Evolutionary conservation across 1,140 invertebrate genomes (phyloP).

Genomic region (Pseudomyrmex concolor): DNA sequence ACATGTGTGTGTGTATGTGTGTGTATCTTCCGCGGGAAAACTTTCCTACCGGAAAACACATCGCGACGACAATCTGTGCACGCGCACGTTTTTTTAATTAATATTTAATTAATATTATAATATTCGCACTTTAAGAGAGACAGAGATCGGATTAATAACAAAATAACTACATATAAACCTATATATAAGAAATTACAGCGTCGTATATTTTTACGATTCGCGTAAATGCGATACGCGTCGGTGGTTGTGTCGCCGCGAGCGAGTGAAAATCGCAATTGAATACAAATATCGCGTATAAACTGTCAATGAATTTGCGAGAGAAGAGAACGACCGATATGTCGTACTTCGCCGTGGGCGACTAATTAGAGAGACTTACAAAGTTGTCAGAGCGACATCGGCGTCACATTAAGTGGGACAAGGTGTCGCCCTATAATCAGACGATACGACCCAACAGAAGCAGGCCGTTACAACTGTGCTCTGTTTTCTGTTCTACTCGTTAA

Average conservation of each 20-base stretch:
- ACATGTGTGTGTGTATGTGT: neutral
- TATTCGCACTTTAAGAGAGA: too few species aligned
- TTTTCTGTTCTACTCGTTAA: neutral
- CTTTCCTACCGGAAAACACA: conserved; percentile 58
- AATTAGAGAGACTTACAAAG: conserved; percentile 66
- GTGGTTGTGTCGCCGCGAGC: too few species aligned
- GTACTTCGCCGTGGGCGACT: conserved; percentile 56
- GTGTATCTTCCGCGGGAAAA: conserved; percentile 37
- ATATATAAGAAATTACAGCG: neutral
- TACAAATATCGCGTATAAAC: neutral
- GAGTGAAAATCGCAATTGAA: neutral
- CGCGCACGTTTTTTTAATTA: too few species aligned
- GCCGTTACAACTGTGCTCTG: neutral
- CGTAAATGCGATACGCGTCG: too few species aligned
- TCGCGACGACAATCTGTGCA: conserved; percentile 45
- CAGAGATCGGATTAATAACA: too few species aligned
- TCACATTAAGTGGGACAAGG: conserved; percentile 66
- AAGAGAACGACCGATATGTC: conserved; percentile 50
- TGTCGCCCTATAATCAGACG: conserved; percentile 27
- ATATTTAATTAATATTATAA: too few species aligned
- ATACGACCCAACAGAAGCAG: conserved; percentile 50
- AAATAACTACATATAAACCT: too few species aligned
- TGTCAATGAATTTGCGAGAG: neutral
- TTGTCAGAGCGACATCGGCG: conserved; percentile 59
- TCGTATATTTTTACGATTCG: neutral